phyloP scores from a whole-genome alignment of 2,888 invertebrate genomes.

The Toxonevra muliebris region DNA sequence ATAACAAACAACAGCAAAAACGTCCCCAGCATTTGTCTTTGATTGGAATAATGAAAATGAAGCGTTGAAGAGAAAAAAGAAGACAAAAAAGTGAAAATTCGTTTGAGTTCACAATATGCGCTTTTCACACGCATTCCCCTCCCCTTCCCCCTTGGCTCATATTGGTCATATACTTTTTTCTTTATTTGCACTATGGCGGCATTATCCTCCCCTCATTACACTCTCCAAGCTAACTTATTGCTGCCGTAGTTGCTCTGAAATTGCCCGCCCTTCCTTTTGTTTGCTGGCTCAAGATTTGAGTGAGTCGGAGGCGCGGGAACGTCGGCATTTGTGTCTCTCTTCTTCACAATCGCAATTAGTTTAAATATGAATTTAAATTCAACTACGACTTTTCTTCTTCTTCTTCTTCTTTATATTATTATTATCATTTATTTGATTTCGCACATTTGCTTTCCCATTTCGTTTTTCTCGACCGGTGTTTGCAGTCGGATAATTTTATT shows the following conservation, averaged over 20 bases:
- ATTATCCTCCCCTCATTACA: no score
- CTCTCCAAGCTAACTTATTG: neutral
- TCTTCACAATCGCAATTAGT: no score
- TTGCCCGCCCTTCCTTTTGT: neutral
- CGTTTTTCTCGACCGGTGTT: neutral
- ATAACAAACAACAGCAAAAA: no score
- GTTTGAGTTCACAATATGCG: constrained; percentile 58
- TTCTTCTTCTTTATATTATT: constrained; percentile 1
- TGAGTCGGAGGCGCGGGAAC: no score
- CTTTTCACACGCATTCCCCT: constrained; percentile 54
- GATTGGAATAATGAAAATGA: no score
- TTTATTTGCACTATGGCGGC: no score
- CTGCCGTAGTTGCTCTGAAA: neutral
- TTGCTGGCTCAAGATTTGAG: neutral
- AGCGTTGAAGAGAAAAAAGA: no score
- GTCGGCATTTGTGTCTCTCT: no score
- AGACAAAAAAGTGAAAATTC: constrained; percentile 55
- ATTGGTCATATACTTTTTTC: no score
- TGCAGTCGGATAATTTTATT: constrained; percentile 12
- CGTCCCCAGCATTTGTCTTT: no score
- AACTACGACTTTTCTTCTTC: neutral
- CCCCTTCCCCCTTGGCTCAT: no score
- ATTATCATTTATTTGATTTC: neutral
- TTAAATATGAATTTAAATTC: no score
- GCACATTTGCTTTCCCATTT: neutral